Percentiles rank a stretch among this genome's conserved stretches.
Evolutionary conservation across 2,888 invertebrate species (phyloP).

Genomic region (Diloba caeruleocephala): DNA sequence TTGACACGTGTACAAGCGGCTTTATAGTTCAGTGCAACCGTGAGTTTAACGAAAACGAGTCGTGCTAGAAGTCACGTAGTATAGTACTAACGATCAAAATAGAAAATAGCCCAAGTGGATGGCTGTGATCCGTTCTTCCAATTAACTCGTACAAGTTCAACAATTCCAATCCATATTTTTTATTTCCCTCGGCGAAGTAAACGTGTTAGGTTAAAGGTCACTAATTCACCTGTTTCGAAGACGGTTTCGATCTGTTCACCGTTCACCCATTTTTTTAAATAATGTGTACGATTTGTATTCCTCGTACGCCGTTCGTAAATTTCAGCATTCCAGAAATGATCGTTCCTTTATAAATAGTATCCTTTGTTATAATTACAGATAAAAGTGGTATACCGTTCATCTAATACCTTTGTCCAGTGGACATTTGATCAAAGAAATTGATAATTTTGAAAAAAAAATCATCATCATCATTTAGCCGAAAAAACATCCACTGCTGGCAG

Average conservation of each 20-base stretch:
- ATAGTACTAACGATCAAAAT: constrained; percentile 18
- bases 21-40: too few relatives aligned
- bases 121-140: constrained; percentile 18
- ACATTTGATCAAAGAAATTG: too few relatives aligned
- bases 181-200: neutral
- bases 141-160: constrained; percentile 20
- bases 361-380: too few relatives aligned
- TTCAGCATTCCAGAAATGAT: too few relatives aligned
- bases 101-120: constrained; percentile 2
- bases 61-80: constrained; percentile 11
- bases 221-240: constrained; percentile 14
- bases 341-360: too few relatives aligned
- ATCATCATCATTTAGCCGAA: too few relatives aligned
- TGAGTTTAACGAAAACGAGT: neutral
- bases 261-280: constrained; percentile 8
- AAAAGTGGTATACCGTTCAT: too few relatives aligned
- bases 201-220: constrained; percentile 16
- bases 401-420: too few relatives aligned
- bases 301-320: neutral
- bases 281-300: constrained; percentile 14
- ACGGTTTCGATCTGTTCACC: constrained; percentile 5
- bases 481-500: too few relatives aligned
- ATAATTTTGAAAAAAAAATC: too few relatives aligned
- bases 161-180: neutral
- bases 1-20: too few relatives aligned